These are phyloP conservation scores for Pediacus dermestoides DNA, from an alignment of 2,888 invertebrate species.

Conservation along the genomic window DNA sequence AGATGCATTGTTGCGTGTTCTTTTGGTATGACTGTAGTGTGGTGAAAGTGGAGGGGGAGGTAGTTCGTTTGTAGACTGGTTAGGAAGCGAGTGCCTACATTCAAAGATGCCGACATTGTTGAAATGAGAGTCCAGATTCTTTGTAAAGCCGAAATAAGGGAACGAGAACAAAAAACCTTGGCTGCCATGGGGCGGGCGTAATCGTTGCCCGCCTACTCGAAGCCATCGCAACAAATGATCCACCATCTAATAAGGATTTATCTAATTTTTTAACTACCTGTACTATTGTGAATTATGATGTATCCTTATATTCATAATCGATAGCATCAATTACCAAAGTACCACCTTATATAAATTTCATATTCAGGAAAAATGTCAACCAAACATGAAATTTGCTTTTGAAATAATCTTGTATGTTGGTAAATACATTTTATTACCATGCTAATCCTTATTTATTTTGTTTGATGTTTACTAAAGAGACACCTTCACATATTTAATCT, in stretches of 20 bases:
- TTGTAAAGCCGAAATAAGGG: constrained; percentile 45
- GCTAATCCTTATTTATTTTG: no score
- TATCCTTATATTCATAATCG: no score
- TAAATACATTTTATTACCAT: no score
- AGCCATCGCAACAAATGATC: constrained; percentile 30
- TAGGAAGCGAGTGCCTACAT: constrained; percentile 26
- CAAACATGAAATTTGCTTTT: no score
- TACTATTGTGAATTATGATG: no score
- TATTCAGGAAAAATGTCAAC: no score
- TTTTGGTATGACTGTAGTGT: constrained; percentile 19
- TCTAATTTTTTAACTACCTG: constrained; percentile 1
- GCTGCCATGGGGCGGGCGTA: constrained; percentile 39
- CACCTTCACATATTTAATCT: no score
- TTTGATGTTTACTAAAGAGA: no score
- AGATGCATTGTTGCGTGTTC: constrained; percentile 2
- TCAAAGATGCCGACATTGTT: constrained; percentile 41
- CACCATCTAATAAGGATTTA: constrained; percentile 7
- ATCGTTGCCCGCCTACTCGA: constrained; percentile 40
- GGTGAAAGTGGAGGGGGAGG: constrained; percentile 10
- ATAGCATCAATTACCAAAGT: no score
- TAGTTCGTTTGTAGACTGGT: constrained; percentile 30
- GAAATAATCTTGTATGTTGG: no score
- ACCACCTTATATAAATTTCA: no score
- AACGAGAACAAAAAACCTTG: constrained; percentile 40
- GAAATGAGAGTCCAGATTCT: constrained; percentile 38